phyloP scores from a whole-genome alignment of 2,113 vertebrate genomes.

The Strigops habroptila region DNA sequence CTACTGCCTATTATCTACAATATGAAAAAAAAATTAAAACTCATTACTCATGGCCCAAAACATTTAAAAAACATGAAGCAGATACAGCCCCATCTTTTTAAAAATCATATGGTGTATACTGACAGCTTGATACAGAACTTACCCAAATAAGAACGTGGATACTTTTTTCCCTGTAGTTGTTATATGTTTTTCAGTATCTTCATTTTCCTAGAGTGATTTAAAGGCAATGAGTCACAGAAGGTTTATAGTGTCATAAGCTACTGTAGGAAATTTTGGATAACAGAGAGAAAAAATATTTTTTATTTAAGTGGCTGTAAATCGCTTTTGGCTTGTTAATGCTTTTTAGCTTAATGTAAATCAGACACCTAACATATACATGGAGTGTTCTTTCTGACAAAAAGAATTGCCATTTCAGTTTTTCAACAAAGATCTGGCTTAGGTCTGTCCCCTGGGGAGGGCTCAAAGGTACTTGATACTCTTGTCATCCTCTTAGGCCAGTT shows the following conservation, averaged over 20 bases:
- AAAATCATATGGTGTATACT: neutral
- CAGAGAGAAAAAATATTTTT: neutral
- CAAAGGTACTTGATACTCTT: neutral
- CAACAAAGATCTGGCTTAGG: neutral
- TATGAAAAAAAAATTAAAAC: neutral
- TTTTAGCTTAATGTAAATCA: neutral
- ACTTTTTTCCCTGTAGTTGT: neutral
- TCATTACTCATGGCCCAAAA: neutral
- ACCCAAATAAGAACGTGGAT: neutral
- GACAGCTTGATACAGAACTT: neutral
- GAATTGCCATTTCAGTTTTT: neutral
- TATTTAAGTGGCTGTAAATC: neutral
- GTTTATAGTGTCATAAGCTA: neutral
- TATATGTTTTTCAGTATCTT: neutral
- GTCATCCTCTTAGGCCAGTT: neutral
- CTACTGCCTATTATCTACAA: neutral
- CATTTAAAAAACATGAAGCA: neutral
- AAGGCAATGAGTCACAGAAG: neutral
- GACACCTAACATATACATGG: neutral
- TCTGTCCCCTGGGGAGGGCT: neutral
- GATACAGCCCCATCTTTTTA: neutral
- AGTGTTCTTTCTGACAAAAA: neutral
- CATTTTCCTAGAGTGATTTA: neutral
- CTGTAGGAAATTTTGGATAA: neutral
- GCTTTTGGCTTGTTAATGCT: neutral